Evolutionary conservation across 2,797 vertebrate genomes (phyloP).

Genomic region (Merluccius polli): DNA sequence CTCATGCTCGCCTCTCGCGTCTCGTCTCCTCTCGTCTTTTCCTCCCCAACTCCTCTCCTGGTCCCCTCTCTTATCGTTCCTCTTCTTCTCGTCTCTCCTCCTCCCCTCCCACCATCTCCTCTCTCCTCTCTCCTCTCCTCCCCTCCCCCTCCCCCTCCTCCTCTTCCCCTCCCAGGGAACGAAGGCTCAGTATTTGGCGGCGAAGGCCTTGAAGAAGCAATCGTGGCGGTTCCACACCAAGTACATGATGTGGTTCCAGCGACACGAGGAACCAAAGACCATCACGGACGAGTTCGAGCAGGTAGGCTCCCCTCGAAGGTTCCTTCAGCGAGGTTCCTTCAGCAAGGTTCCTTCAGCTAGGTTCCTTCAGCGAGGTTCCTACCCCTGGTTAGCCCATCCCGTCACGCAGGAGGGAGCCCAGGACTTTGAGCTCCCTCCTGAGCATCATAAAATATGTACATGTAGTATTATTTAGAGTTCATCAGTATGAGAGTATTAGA

Average conservation of each 20-base stretch:
- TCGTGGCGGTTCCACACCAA: conserved; percentile 89
- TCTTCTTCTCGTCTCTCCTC: not conserved
- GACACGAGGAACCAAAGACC: conserved; percentile 89
- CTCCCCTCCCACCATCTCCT: too few species aligned
- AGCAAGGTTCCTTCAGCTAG: too few species aligned
- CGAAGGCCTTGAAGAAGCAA: conserved; percentile 91
- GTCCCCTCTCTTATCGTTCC: not conserved
- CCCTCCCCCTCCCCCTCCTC: not conserved
- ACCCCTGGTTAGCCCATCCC: too few species aligned
- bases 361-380: too few species aligned
- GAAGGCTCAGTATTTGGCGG: conserved; percentile 90
- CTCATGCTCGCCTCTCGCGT: not conserved
- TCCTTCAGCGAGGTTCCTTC: not conserved
- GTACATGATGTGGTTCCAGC: conserved; percentile 93
- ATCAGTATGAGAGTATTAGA: too few species aligned
- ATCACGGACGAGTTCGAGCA: conserved; percentile 90
- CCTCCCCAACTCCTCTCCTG: too few species aligned
- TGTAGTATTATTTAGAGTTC: too few species aligned
- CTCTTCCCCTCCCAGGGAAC: conserved; percentile 72
- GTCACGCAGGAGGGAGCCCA: too few species aligned
- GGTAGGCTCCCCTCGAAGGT: conserved; percentile 58
- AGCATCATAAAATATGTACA: too few species aligned
- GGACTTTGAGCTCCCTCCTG: too few species aligned
- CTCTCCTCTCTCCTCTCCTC: not conserved
- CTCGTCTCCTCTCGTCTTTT: not conserved